Evolutionary conservation across 2,888 invertebrate species (phyloP), one percentile per base, ranked within the genome.

Genomic region (Esperia sulphurella): DNA sequence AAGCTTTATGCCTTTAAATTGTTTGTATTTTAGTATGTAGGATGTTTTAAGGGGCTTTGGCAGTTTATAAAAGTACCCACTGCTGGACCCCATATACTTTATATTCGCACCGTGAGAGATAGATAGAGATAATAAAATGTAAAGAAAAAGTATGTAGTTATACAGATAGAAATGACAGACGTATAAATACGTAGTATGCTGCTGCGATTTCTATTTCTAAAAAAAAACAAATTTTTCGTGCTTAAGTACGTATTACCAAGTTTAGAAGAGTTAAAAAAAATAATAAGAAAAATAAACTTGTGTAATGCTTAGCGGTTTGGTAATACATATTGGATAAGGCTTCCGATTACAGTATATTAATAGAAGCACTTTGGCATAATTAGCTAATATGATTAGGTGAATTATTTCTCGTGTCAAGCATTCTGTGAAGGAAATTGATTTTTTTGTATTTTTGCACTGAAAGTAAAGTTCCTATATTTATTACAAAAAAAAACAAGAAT

Each of bases 1-100:
- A 81, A 80, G 86, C 87, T 87, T 88, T 78, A 86, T 77, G 86
- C 87, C 85, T 86, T 85, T 81, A 81, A 82, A 86, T 83, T 83
- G 82, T 84, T 86, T 86, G 83, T 84, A 86, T 79, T 79, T 80
- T 84, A 85, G 81, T 67, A 61, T 53, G 75, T 84, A 83, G 84
- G 75, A 67, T 66, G 74, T 80, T 78, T 67, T 60, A 63, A 75
- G 79, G 79, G 71, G 70, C 69, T 41, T 31, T 59, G 57, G 75
- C 75, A 69, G 76, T 71, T 72, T 78, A 75, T 78, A 75, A 75
- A 72, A 62, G 71, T 79, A 80, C 73, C 71, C 76, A 76, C 79
- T 76, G 79, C 73, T 65, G 58, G 60, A 70, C 75, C 75, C 71
- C 58, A 58, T 63, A 57, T 71, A 75, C 62, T 68, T 75, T 78